phyloP scores from a whole-genome alignment of 2,797 vertebrate genomes.

The Spinus pinus region DNA sequence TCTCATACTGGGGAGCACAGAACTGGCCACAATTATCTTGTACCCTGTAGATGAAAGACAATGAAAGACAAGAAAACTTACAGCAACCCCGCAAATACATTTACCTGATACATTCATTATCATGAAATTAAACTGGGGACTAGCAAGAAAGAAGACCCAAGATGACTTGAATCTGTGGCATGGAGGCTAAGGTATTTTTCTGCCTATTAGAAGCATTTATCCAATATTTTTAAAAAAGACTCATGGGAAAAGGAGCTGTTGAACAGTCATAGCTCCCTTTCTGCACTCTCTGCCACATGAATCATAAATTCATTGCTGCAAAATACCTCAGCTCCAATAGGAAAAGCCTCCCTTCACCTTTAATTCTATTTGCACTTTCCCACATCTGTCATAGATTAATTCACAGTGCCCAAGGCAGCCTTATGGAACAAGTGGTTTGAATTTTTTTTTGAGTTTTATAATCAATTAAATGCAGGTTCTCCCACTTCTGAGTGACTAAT shows the following conservation, averaged over 20 bases:
- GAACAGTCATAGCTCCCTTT: neutral
- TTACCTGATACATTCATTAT: neutral
- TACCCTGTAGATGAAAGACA: neutral
- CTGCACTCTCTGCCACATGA: neutral
- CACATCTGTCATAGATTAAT: neutral
- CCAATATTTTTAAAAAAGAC: neutral
- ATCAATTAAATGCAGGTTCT: neutral
- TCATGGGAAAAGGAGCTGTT: neutral
- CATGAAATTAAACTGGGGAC: neutral
- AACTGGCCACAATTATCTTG: neutral
- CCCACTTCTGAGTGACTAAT: neutral
- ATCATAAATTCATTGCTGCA: neutral
- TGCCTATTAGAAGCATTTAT: neutral
- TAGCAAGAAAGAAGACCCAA: neutral
- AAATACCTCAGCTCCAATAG: neutral
- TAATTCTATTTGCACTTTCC: neutral
- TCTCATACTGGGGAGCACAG: neutral
- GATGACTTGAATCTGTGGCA: neutral
- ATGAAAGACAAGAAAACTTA: neutral
- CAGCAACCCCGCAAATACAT: neutral
- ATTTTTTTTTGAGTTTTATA: neutral
- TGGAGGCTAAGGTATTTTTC: neutral
- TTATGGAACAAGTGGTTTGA: neutral
- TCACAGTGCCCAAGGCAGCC: neutral
- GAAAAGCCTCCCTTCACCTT: slow-evolving; percentile 1